Conservation (phyloP, 2,888 invertebrate species). For the Harpalus rubripes region DNA sequence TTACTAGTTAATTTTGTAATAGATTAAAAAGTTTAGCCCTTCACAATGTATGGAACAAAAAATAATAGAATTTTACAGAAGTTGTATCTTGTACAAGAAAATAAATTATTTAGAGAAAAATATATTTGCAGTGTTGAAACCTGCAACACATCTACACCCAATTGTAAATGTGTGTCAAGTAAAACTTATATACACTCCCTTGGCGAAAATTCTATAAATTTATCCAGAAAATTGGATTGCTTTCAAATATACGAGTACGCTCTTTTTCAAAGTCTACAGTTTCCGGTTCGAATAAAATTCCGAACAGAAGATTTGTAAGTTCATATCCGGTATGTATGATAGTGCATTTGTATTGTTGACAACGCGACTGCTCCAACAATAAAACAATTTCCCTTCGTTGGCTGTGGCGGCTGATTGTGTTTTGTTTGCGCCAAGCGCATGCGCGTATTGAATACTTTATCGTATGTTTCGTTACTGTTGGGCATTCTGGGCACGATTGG, state of each 20-base stretch:
- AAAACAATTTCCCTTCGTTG: constrained; percentile 45
- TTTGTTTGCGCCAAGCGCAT: constrained; percentile 29
- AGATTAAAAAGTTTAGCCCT: neutral
- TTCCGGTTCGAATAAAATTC: constrained; percentile 38
- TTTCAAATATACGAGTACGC: constrained; percentile 46
- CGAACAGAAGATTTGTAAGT: constrained; percentile 39
- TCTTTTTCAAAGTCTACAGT: constrained; percentile 40
- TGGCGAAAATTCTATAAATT: constrained; percentile 56
- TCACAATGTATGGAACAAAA: neutral
- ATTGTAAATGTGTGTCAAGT: constrained; percentile 7
- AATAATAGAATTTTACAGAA: neutral
- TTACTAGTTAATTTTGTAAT: neutral
- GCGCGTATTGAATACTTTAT: constrained; percentile 37
- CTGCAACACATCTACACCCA: constrained; percentile 23
- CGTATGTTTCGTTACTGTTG: constrained; percentile 50
- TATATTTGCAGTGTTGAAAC: constrained; percentile 32
- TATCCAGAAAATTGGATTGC: constrained; percentile 52
- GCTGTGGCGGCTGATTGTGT: constrained; percentile 33
- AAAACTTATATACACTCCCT: constrained; percentile 37
- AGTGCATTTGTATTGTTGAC: constrained; percentile 47
- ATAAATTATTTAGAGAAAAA: constrained; percentile 24
- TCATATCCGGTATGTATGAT: constrained; percentile 33
- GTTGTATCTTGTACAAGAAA: neutral
- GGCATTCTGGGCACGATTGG: constrained; percentile 56
- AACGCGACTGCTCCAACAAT: constrained; percentile 43